phyloP scores from a whole-genome alignment of 1,140 invertebrate genomes.

The Drosophila sucinea region DNA sequence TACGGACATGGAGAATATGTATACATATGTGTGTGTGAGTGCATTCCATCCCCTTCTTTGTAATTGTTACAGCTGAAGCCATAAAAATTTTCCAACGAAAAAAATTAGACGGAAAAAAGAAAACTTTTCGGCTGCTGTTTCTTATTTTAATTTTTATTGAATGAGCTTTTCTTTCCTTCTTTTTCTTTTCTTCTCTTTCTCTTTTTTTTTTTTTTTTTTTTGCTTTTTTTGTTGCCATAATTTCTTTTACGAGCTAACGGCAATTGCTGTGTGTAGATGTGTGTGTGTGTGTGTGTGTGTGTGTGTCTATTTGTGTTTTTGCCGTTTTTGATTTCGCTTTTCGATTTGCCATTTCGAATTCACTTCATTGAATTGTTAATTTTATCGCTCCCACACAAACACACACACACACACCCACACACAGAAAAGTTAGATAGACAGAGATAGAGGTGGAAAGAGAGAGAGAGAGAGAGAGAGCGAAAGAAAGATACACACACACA shows the following conservation, averaged over 20 bases:
- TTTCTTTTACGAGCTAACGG: constrained; percentile 53
- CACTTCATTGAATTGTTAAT: constrained; percentile 80
- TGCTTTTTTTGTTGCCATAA: constrained; percentile 10
- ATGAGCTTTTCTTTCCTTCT: constrained; percentile 7
- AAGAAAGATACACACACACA: background rate
- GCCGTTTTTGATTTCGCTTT: constrained; percentile 57
- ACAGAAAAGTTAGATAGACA: constrained; percentile 6
- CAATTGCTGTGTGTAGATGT: constrained; percentile 18
- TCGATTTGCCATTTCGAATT: constrained; percentile 75
- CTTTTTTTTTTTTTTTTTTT: background rate
- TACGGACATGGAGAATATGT: background rate
- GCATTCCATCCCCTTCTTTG: constrained; percentile 9
- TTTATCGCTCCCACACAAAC: constrained; percentile 53
- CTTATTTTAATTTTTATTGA: constrained; percentile 74
- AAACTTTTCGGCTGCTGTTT: constrained; percentile 58
- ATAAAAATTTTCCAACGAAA: constrained; percentile 44
- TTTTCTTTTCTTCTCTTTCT: no score
- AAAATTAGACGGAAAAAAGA: constrained; percentile 16
- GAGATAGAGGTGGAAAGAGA: background rate
- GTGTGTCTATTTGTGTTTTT: constrained; percentile 30
- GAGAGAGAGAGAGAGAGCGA: background rate
- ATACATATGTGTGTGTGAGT: background rate
- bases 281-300: constrained; percentile 18
- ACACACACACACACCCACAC: constrained; percentile 17
- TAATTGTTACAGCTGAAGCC: constrained; percentile 57